Evolutionary conservation across 2,113 vertebrate genomes (phyloP).

Genomic region (Suricata suricatta): DNA sequence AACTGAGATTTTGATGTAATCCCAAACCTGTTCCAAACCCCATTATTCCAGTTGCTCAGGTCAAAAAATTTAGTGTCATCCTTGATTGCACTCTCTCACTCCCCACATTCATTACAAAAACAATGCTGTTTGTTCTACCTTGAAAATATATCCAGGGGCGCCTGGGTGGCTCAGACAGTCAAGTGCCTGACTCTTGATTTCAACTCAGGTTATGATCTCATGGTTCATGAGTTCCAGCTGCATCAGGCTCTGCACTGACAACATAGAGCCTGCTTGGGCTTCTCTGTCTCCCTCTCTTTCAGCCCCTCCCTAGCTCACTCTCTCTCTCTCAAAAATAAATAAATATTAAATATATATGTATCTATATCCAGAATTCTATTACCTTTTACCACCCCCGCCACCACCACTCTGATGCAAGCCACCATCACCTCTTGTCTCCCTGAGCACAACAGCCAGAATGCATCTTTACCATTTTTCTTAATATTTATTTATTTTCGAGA

Average conservation of each 20-base stretch:
- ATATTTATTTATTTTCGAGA: too few relatives aligned
- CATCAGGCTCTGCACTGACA: too few relatives aligned
- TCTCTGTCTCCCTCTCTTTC: too few relatives aligned
- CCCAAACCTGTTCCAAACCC: neutral
- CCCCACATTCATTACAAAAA: neutral
- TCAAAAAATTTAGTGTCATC: neutral
- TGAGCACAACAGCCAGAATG: neutral
- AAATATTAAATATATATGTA: too few relatives aligned
- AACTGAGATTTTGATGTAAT: neutral
- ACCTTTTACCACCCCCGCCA: neutral
- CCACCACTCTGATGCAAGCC: neutral
- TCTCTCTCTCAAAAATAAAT: too few relatives aligned
- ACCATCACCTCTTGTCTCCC: neutral
- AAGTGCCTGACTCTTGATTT: too few relatives aligned
- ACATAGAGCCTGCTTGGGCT: too few relatives aligned
- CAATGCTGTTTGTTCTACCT: neutral
- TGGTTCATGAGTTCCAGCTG: too few relatives aligned
- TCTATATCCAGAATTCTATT: neutral
- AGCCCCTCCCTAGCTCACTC: too few relatives aligned
- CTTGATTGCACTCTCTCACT: neutral
- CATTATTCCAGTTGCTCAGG: neutral
- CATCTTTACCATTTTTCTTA: neutral
- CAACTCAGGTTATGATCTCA: too few relatives aligned
- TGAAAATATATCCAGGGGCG: neutral
- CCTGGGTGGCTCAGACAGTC: too few relatives aligned